These are phyloP conservation scores for Spinus pinus DNA, from an alignment of 2,797 vertebrate genomes.

Conservation along the genomic window DNA sequence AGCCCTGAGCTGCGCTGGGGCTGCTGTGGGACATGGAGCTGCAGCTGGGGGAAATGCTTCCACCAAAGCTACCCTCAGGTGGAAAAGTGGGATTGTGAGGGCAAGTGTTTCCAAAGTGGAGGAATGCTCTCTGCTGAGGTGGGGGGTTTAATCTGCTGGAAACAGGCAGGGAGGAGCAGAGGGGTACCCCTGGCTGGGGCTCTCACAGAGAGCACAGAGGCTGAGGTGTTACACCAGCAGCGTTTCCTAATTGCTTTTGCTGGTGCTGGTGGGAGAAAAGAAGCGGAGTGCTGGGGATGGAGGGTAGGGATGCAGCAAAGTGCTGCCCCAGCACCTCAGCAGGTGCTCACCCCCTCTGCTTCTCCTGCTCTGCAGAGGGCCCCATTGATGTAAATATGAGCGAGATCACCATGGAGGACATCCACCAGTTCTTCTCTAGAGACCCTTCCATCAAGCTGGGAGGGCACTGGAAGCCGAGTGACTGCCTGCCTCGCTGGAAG, in stretches of 20 bases:
- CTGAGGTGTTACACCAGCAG: background rate
- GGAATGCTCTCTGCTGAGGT: background rate
- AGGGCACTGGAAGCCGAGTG: constrained; percentile 91
- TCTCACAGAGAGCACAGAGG: background rate
- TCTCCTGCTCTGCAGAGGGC: constrained; percentile 79
- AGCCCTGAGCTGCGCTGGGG: background rate
- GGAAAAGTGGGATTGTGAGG: background rate
- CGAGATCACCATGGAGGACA: constrained; percentile 86
- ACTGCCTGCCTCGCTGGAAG: constrained; percentile 95
- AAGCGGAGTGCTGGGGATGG: background rate
- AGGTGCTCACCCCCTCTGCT: background rate
- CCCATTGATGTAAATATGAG: constrained; percentile 91
- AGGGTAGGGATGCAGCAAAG: background rate
- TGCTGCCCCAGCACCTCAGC: background rate
- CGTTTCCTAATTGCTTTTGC: background rate
- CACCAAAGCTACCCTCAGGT: background rate
- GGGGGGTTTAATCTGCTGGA: background rate
- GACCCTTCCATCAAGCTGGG: constrained; percentile 80
- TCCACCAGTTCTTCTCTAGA: constrained; percentile 82
- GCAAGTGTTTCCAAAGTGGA: background rate
- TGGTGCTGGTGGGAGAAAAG: background rate
- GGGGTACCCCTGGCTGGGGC: accelerated
- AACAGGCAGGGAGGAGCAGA: background rate
- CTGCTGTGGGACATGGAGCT: background rate
- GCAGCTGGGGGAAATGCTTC: background rate